Base-by-base conservation (phyloP, 2,797 vertebrate species). In the Echiichthys vipera region DNA sequence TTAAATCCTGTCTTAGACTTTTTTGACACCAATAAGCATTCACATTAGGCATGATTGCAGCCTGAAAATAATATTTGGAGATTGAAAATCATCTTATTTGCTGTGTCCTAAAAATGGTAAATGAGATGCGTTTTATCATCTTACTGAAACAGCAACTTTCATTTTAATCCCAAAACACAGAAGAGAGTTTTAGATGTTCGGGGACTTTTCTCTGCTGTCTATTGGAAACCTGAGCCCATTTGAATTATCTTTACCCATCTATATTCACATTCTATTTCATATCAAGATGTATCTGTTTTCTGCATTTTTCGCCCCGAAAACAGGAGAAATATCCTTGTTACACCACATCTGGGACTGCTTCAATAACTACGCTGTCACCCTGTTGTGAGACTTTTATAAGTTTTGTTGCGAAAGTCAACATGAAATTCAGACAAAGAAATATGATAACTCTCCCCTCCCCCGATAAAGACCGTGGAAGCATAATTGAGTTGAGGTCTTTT, bases 401-500 rank as follows among this genome's bases (percentile, higher is more conserved):
- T 12, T 46, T 18, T 71, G n/a, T 30, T 17, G 36, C 50, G 18
- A 56, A 45, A 58, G 7, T 59, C 32, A 50, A 45, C 4, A 36
- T 50, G 30, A 45, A 59, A 55, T 42, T 61, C 42, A 65, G 65
- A 65, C 45, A 58, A 64, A 64, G 51, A 55, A 54, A 45, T 20
- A 54, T 40, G 29, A 8, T 13, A n/a, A 6, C 24, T 15, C 11
- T 0, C 40, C 29, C 30, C 18, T 9, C 2, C 18, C 27, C 22
- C 34, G 20, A 13, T 25, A 27, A 49, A 58, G 43, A 74, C 29
- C 42, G 40, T 15, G 45, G 45, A 57, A 20, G 32, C 30, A 49
- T 68, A 78, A 77, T 54, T 59, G 64, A 78, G 64, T 61, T 63
- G 40, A 70, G 45, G 22, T 58, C 43, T 50, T 69, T 80, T 67